Conservation (phyloP, 2,888 invertebrate genomes). For the Aethes cnicana region DNA sequence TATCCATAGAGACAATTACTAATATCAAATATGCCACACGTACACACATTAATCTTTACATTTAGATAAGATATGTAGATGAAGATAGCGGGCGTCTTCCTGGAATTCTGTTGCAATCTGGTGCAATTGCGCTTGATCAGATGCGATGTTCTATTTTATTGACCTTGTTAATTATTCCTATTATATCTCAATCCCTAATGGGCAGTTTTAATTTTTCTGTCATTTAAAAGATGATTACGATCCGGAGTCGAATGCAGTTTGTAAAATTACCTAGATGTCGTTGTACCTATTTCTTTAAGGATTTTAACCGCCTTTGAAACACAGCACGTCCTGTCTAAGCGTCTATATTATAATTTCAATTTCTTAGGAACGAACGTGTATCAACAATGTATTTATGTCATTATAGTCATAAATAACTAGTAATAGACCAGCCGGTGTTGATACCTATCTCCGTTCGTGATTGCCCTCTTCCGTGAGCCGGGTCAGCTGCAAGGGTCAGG, state of each 20-base stretch:
- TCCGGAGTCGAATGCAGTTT: no score
- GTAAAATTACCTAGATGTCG: no score
- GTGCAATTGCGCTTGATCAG: constrained; percentile 22
- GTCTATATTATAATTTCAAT: constrained; percentile 14
- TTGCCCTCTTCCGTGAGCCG: constrained; percentile 75
- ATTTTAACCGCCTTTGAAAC: neutral
- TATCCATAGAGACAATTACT: constrained; percentile 53
- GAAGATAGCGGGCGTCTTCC: constrained; percentile 22
- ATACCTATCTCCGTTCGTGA: constrained; percentile 55
- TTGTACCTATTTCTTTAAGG: no score
- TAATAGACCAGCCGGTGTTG: constrained; percentile 41
- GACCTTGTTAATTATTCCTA: neutral
- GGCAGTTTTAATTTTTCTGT: no score
- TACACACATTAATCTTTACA: constrained; percentile 9
- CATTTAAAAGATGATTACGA: no score
- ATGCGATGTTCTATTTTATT: constrained; percentile 3
- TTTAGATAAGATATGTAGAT: constrained; percentile 22
- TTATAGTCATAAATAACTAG: constrained; percentile 51
- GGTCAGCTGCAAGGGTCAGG: constrained; percentile 72
- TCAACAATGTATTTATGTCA: constrained; percentile 35
- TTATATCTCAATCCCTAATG: no score
- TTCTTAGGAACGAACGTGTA: constrained; percentile 5
- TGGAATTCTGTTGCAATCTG: constrained; percentile 15
- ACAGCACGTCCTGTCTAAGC: neutral
- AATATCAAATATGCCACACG: constrained; percentile 24